These are phyloP conservation scores for Nannoperca australis DNA, from an alignment of 2,797 vertebrate species.

Conservation along the genomic window DNA sequence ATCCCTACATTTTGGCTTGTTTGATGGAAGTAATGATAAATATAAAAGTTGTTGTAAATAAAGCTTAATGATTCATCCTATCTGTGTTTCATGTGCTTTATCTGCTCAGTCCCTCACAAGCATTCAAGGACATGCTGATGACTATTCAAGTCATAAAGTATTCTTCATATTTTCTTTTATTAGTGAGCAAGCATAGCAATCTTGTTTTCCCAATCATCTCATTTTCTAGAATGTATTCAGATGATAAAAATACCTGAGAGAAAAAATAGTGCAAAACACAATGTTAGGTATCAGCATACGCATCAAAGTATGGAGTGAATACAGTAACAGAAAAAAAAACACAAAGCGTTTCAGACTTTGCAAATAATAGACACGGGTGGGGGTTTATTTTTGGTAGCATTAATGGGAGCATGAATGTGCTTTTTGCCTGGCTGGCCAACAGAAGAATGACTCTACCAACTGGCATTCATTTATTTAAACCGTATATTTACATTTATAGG, in stretches of 20 bases:
- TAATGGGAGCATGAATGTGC: too few species aligned
- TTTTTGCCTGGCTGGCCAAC: too few species aligned
- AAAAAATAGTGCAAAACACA: not conserved
- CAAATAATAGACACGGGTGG: too few species aligned
- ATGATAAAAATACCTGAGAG: not conserved
- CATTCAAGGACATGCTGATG: not conserved
- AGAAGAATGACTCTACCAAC: too few species aligned
- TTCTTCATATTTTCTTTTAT: not conserved
- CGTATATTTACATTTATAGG: too few species aligned
- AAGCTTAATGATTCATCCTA: not conserved
- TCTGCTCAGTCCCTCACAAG: not conserved
- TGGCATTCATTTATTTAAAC: too few species aligned
- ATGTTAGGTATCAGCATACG: not conserved
- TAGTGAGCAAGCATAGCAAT: not conserved
- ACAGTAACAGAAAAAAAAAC: too few species aligned
- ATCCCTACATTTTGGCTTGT: not conserved
- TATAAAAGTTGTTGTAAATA: not conserved
- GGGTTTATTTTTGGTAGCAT: too few species aligned
- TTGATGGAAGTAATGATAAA: not conserved
- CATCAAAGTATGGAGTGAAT: too few species aligned
- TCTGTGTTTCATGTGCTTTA: not conserved
- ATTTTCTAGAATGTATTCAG: not conserved
- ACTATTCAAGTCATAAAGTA: conserved; percentile 7
- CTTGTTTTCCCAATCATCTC: not conserved
- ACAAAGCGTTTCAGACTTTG: too few species aligned